Evolutionary conservation across 1,140 invertebrate genomes (phyloP), one percentile per base, ranked within the genome.

Genomic region (Neotoxoptera formosana): DNA sequence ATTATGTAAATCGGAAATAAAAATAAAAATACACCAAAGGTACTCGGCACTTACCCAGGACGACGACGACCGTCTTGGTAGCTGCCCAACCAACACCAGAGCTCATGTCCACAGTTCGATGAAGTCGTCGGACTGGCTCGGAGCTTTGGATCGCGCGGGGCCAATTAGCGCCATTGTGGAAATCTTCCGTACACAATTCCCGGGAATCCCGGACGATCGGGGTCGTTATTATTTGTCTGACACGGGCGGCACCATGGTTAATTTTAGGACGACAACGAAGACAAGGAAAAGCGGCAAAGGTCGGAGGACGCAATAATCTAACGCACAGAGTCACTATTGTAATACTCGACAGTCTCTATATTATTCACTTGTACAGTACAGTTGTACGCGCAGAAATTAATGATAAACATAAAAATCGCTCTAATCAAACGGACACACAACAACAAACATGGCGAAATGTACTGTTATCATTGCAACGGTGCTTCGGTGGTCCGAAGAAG

Each of bases 371-470:
- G 41, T 41, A 41, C 41, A n/a, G n/a, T n/a, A n/a, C n/a, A n/a
- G 1, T 60, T 30, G 53, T 51, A 76, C 90, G 53, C 47, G 47
- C 34, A 67, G 41, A 41, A 91, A 56, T n/a, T n/a, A 83, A 92
- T 48, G 47, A 81, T 56, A 83, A 83, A 81, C 76, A 92, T 47
- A 81, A 51, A 48, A 25, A 51, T 48, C 41, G 41, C 45, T 91
- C 47, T 92, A 92, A 92, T 92, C 91, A 92, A 92, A 91, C 76
- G 76, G 47, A 84, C 47, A 51, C 41, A 91, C 91, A 92, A 92
- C 91, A 92, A 92, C 91, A 92, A 92, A 92, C 45, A 92, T 92
- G 91, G 91, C 91, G 91, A 84, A 92, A 92, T 51, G 91, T 83
- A 83, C 91, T 91, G 90, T 91, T 91, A 76, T 91, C 88, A 89